These are phyloP conservation scores for Dryadula phaetusa DNA, from an alignment of 2,888 invertebrate species.

Conservation along the genomic window DNA sequence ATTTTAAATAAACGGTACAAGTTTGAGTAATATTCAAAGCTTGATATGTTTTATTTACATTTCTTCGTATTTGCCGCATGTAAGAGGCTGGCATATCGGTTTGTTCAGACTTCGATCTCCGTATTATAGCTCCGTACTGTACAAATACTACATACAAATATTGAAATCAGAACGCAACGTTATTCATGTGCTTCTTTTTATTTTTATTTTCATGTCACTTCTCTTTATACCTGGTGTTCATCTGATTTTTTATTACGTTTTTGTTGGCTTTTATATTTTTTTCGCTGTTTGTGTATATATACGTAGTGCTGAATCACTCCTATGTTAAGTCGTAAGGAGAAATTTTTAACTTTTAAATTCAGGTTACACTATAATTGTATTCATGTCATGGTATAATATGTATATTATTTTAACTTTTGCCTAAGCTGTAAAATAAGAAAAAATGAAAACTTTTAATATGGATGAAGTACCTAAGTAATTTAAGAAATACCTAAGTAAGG, in stretches of 20 bases:
- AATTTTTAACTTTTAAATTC: too few species aligned
- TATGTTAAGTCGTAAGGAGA: too few species aligned
- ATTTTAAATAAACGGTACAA: conserved; percentile 54
- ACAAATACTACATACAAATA: conserved; percentile 71
- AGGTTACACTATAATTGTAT: too few species aligned
- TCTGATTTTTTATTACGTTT: conserved; percentile 18
- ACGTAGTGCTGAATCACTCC: too few species aligned
- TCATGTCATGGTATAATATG: too few species aligned
- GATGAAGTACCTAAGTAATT: too few species aligned
- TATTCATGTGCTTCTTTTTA: conserved; percentile 66
- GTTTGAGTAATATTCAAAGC: conserved; percentile 47
- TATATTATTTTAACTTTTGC: too few species aligned
- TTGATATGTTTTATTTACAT: conserved; percentile 52
- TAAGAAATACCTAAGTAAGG: too few species aligned
- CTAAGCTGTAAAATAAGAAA: too few species aligned
- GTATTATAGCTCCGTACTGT: conserved; percentile 63
- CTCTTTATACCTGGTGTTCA: conserved; percentile 46
- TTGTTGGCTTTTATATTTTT: neutral
- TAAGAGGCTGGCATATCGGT: conserved; percentile 47
- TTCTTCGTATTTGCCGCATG: conserved; percentile 60
- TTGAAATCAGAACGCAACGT: conserved; percentile 63
- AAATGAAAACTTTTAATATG: too few species aligned
- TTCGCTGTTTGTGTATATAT: neutral
- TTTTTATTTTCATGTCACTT: conserved; percentile 43
- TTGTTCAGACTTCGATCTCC: conserved; percentile 53